Conservation (phyloP, 2,113 vertebrate genomes). For the Hemichromis elongatus region DNA sequence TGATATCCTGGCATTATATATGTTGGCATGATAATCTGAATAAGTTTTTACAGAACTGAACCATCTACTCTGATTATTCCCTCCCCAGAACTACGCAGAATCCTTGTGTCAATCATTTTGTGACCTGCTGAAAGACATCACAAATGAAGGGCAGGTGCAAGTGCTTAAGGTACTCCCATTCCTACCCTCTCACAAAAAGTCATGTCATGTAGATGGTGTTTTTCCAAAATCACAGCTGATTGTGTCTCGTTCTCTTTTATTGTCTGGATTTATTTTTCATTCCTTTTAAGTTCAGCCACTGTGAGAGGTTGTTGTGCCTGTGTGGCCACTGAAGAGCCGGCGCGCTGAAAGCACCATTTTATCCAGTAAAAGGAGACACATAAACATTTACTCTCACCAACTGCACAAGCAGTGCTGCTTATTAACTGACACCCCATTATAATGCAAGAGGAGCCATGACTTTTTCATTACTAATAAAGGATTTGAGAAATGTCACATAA, state of each 20-base stretch:
- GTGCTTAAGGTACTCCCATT: conserved; percentile 85
- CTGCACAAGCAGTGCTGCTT: not conserved
- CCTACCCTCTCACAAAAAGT: not conserved
- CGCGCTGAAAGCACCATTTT: not conserved
- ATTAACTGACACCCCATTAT: not conserved
- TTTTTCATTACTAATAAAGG: not conserved
- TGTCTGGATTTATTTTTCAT: not conserved
- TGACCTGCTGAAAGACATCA: conserved; percentile 88
- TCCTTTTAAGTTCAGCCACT: not conserved
- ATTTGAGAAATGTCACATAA: not conserved
- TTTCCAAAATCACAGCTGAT: not conserved
- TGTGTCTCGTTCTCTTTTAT: not conserved
- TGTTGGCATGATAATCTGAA: not conserved
- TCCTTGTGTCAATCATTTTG: conserved; percentile 88
- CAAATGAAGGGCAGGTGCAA: conserved; percentile 92
- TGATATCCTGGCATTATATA: not conserved
- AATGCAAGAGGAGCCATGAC: not conserved
- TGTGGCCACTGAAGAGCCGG: not conserved
- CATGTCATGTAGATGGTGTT: not conserved
- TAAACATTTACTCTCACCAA: not conserved
- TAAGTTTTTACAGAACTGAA: not conserved
- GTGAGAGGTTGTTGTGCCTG: not conserved
- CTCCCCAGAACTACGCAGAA: conserved; percentile 81
- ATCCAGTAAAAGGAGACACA: not conserved
- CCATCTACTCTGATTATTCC: not conserved